Evolutionary conservation across 2,888 invertebrate genomes (phyloP), one percentile per base, ranked within the genome.

Genomic region (Lacanobia wlatinum): DNA sequence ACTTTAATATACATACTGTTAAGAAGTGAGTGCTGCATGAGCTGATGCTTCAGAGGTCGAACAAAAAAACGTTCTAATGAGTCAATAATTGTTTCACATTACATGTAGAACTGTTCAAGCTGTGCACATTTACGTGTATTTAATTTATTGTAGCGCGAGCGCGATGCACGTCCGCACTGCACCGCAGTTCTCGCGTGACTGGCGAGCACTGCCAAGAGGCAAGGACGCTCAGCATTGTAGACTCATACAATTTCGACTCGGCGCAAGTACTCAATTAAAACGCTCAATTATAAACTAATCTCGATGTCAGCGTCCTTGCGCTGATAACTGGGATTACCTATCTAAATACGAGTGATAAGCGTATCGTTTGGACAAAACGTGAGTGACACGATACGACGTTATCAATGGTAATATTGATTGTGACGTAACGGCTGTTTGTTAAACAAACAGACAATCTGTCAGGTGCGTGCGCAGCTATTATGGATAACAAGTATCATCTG

Each of bases 141-240:
- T 48, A 18, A 55, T 48, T 55, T 61, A 16, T 50, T 40, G 7
- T 4, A 21, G 14, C n/a, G 38, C 52, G 70, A 70, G 50, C 64
- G 73, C 70, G 65, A 50, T 75, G 62, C 72, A 76, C 86, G 80
- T 68, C 73, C 63, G 74, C 80, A 50, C 78, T 63, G 55, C 53
- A 73, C 75, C 85, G 78, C 64, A 50, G 75, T 66, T 76, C 72
- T 72, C 84, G 85, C 84, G 85, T 84, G 83, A 85, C 85, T 85
- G 83, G 38, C 64, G 76, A 72, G 76, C 70, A 72, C 66, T 84
- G 78, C 82, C 76, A 80, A 83, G 76, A 55, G 71, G 74, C 84
- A 85, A 85, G 84, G 84, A 80, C 84, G 76, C 63, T 38, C 48
- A 70, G 73, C 74, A 75, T 62, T 74, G 70, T 70, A 69, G 38